A percentile compares a stretch with the other conserved stretches of the same genome.
Conservation (phyloP, 2,113 vertebrate genomes). For the rabbit (Oryctolagus cuniculus) region DNA sequence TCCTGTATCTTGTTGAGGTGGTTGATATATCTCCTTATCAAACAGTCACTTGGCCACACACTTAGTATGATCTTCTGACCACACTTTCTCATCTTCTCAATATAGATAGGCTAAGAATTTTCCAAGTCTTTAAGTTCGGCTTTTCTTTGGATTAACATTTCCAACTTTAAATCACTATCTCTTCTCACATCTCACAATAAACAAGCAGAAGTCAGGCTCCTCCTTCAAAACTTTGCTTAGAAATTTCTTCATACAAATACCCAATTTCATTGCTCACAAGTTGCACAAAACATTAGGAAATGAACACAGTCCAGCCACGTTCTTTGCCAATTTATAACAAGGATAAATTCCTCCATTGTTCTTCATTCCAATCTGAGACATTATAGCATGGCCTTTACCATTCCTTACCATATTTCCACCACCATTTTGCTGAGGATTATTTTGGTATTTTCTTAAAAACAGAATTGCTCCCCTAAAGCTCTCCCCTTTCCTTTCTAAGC, state of each 20-base stretch:
- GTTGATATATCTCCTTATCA: not conserved
- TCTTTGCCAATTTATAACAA: not conserved
- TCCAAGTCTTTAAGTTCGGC: not conserved
- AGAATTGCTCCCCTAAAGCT: not conserved
- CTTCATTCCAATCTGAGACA: not conserved
- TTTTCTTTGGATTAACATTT: not conserved
- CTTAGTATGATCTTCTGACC: not conserved
- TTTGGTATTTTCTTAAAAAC: not conserved
- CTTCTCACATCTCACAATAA: not conserved
- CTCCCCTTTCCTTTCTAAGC: not conserved
- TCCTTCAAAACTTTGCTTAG: not conserved
- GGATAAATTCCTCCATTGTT: not conserved
- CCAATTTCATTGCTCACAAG: not conserved
- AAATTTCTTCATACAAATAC: not conserved
- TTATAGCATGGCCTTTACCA: not conserved
- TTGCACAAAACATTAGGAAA: not conserved
- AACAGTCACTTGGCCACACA: not conserved
- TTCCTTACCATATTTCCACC: not conserved
- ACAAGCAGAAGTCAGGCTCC: not conserved
- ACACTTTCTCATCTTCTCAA: not conserved
- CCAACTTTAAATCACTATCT: not conserved
- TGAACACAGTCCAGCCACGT: not conserved
- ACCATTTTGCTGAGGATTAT: not conserved
- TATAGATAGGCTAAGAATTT: not conserved
- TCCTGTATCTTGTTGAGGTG: not conserved